Base-by-base conservation (phyloP, 64 coral and sea anemone species). In the Orbicella faveolata region DNA sequence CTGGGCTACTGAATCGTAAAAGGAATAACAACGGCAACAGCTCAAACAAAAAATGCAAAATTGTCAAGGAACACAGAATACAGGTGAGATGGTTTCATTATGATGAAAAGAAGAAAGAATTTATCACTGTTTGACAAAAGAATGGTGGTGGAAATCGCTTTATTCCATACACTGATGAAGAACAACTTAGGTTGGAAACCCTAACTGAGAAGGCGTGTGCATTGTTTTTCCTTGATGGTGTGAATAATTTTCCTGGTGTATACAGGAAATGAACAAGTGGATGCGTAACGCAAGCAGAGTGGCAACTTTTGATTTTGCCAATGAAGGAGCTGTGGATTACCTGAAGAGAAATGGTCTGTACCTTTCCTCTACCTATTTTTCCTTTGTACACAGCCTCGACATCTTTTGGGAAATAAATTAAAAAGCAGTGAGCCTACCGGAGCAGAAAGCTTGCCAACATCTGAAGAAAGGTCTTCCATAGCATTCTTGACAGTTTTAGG, bases 361-460 rank as follows among this genome's bases (percentile, higher is more conserved):
- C 74, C 78, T 77, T 52, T 88, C 86, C 61, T 80, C 91, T 51
- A 88, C 77, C 61, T 82, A 81, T 73, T 93, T 93, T n/a, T 93
- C 76, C 76, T 88, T 13, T 61, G 84, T 21, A 93, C 84, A 7
- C 90, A 92, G 36, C 82, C 90, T 19, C 75, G 75, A 65, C 10
- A 77, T 86, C 55, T 76, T 23, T 37, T 69, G 23, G 59, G 59
- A 15, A 37, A 75, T 72, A 75, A 92, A 79, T 87, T 92, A 61
- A 74, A 92, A 41, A 57, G 77, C n/a, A 51, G 61, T 84, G 81
- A 70, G 65, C 30, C 81, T 7, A 67, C 81, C 0, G 13, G 26
- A 16, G 36, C 0, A 51, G 37, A 69, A 15, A 70, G 21, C 18
- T 23, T 23, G 20, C 12, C 12, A 55, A 9, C 53, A 7, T 6